Conservation (phyloP, 1,140 invertebrate species). For the Oryctes rhinoceros region DNA sequence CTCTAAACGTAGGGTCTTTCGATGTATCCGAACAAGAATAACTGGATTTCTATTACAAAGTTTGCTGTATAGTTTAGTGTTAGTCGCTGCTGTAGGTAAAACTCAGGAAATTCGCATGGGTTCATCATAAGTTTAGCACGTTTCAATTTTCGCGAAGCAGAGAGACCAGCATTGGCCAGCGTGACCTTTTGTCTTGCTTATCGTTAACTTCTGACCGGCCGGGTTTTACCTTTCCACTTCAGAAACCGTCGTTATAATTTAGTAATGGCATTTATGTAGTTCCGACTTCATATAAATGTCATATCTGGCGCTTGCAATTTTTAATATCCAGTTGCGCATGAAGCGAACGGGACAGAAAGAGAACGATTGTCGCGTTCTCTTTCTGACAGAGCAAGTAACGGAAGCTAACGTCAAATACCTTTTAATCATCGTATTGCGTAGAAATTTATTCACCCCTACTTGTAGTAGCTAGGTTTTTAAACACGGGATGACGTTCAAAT, state of each 20-base stretch:
- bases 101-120: neutral
- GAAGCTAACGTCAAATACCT: too few species aligned
- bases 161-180: neutral
- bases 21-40: neutral
- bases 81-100: neutral
- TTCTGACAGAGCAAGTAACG: too few species aligned
- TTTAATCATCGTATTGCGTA: too few species aligned
- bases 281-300: conserved; percentile 5
- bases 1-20: neutral
- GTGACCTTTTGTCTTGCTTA: conserved; percentile 14
- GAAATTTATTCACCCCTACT: too few species aligned
- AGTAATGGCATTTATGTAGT: neutral
- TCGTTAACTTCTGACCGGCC: conserved; percentile 8
- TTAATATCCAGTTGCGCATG: neutral
- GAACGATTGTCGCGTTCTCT: too few species aligned
- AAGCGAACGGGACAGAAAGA: too few species aligned
- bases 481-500: too few species aligned
- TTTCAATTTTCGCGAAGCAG: neutral
- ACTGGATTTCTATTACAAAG: neutral
- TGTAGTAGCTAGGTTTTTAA: too few species aligned
- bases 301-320: neutral
- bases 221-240: neutral
- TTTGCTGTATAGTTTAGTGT: neutral
- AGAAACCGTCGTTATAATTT: neutral
- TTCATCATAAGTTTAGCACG: neutral